A percentile compares a stretch with the other conserved stretches of the same genome.
These are phyloP conservation scores for Danaus chrysippus DNA, from an alignment of 2,888 invertebrate species.

Conservation along the genomic window DNA sequence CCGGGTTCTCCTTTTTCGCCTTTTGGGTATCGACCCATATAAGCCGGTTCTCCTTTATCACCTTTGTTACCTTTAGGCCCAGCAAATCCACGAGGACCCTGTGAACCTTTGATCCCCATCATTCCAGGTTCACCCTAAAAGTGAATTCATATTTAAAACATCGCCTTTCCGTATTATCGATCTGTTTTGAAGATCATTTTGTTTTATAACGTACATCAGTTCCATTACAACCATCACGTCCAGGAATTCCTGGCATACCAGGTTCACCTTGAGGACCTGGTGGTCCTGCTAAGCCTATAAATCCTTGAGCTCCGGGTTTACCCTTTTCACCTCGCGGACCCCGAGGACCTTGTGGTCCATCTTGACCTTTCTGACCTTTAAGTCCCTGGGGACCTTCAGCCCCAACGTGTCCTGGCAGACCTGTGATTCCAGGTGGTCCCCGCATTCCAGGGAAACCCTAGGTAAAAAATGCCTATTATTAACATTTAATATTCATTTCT, in stretches of 20 bases:
- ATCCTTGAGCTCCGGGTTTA: constrained; percentile 92
- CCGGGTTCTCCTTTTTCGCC: constrained; percentile 94
- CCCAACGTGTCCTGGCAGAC: constrained; percentile 89
- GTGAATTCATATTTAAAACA: constrained; percentile 12
- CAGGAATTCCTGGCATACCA: constrained; percentile 88
- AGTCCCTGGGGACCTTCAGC: constrained; percentile 91
- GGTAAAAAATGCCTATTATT: constrained; percentile 2
- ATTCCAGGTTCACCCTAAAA: constrained; percentile 86
- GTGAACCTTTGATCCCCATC: constrained; percentile 83
- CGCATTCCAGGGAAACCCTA: constrained; percentile 79
- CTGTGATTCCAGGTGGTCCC: constrained; percentile 86
- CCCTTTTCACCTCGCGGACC: constrained; percentile 93
- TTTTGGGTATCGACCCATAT: constrained; percentile 83
- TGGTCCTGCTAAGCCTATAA: constrained; percentile 76
- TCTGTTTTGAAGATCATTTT: neutral
- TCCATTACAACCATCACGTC: constrained; percentile 97
- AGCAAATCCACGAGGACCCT: constrained; percentile 87
- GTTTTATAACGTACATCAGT: constrained; percentile 85
- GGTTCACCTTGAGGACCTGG: constrained; percentile 84
- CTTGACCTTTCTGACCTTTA: constrained; percentile 93
- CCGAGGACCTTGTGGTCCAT: constrained; percentile 88
- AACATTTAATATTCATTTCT: neutral
- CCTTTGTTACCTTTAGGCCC: constrained; percentile 84
- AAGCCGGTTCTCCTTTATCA: constrained; percentile 89
- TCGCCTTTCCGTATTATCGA: neutral